phyloP scores from a whole-genome alignment of 2,888 invertebrate species.

The Megamerina dolium region DNA sequence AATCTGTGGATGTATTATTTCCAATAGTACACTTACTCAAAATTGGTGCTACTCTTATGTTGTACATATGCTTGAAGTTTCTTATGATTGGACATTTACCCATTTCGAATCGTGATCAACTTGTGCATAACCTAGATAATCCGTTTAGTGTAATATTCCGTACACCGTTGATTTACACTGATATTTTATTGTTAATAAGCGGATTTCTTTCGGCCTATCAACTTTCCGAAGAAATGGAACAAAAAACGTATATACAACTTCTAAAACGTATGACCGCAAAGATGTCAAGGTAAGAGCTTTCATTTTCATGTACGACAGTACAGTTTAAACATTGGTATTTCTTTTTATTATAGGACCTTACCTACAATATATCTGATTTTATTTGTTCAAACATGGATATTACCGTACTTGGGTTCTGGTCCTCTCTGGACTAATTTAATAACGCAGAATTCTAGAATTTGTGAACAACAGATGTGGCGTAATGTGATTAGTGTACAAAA shows the following conservation, averaged over 20 bases:
- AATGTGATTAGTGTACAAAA: slow-evolving; percentile 64
- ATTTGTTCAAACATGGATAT: slow-evolving; percentile 62
- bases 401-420: slow-evolving; percentile 60
- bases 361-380: slow-evolving; percentile 59
- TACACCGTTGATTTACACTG: slow-evolving; percentile 61
- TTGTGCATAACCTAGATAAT: slow-evolving; percentile 52
- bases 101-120: slow-evolving; percentile 55
- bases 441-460: slow-evolving; percentile 58
- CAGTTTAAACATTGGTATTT: too few species aligned
- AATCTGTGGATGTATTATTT: slow-evolving; percentile 53
- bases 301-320: too few species aligned
- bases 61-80: slow-evolving; percentile 63
- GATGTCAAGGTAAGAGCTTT: slow-evolving; percentile 55
- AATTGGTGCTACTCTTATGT: slow-evolving; percentile 57
- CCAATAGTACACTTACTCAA: slow-evolving; percentile 67
- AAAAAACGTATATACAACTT: slow-evolving; percentile 54
- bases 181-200: slow-evolving; percentile 62
- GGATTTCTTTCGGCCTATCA: slow-evolving; percentile 61
- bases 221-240: slow-evolving; percentile 53
- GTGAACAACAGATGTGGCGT: slow-evolving; percentile 63
- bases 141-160: slow-evolving; percentile 58
- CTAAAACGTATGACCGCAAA: slow-evolving; percentile 56
- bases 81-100: slow-evolving; percentile 59
- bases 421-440: slow-evolving; percentile 64
- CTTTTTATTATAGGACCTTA: slow-evolving; percentile 52